These are phyloP conservation scores for Rhynchotus rufescens DNA, from an alignment of 2,797 vertebrate genomes.

Conservation along the genomic window DNA sequence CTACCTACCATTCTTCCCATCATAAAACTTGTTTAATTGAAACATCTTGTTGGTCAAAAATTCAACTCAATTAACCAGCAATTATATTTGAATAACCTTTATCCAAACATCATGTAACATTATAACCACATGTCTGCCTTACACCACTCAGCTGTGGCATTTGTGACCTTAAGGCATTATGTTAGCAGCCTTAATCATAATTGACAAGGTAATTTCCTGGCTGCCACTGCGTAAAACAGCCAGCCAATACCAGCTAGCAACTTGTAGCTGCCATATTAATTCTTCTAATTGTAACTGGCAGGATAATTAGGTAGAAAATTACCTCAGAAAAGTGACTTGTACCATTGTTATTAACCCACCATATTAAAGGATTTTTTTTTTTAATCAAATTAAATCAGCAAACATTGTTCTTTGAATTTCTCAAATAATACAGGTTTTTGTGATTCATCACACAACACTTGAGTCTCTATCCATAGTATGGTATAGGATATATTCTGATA, in stretches of 20 bases:
- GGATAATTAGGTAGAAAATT: slow-evolving; percentile 15
- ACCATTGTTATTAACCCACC: neutral
- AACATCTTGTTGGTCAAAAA: neutral
- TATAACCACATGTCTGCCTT: neutral
- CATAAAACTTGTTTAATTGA: neutral
- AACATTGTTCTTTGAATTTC: neutral
- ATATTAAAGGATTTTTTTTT: neutral
- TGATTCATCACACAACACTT: neutral
- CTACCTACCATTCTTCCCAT: no score
- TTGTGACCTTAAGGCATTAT: neutral
- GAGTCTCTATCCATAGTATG: neutral
- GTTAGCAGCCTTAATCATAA: slow-evolving; percentile 24
- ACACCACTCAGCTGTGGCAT: neutral
- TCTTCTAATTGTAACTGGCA: slow-evolving; percentile 40
- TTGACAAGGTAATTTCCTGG: slow-evolving; percentile 36
- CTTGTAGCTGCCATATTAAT: slow-evolving; percentile 29
- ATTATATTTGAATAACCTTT: neutral
- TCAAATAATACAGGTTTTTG: neutral
- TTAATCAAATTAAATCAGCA: neutral
- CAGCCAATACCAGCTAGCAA: neutral
- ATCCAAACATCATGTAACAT: neutral
- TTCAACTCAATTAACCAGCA: neutral
- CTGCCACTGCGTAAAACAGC: neutral
- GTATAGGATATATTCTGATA: neutral
- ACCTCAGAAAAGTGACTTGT: neutral